Conservation (phyloP, 2,888 invertebrate genomes). For the Cryptocheilus praepositus region DNA sequence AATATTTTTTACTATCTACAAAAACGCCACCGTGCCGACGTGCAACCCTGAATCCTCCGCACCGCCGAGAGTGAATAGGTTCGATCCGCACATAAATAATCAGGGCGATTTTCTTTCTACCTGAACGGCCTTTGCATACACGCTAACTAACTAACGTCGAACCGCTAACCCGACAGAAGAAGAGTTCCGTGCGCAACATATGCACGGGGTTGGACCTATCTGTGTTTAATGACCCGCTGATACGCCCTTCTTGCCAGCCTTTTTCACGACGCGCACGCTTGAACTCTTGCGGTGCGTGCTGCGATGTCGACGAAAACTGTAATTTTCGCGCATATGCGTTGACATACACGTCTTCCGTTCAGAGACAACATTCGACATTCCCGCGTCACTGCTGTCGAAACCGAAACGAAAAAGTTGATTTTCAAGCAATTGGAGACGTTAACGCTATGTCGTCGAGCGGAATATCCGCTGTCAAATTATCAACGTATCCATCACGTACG, state of each 20-base stretch:
- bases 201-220: constrained; percentile 60
- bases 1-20: constrained; percentile 74
- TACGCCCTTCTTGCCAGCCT: constrained; percentile 41
- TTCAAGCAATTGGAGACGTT: too few relatives aligned
- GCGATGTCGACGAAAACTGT: constrained; percentile 16
- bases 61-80: constrained; percentile 11
- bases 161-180: constrained; percentile 35
- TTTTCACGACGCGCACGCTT: constrained; percentile 26
- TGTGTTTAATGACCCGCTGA: constrained; percentile 66
- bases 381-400: too few relatives aligned
- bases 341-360: too few relatives aligned
- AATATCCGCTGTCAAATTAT: too few relatives aligned
- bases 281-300: constrained; percentile 21
- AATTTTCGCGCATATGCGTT: too few relatives aligned
- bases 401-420: too few relatives aligned
- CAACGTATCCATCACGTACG: constrained; percentile 14
- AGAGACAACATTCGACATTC: too few relatives aligned
- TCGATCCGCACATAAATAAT: constrained; percentile 64
- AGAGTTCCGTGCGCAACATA: constrained; percentile 51
- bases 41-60: constrained; percentile 20
- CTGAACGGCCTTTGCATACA: constrained; percentile 64
- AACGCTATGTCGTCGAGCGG: too few relatives aligned
- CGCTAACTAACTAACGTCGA: constrained; percentile 59
- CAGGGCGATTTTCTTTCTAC: constrained; percentile 57
- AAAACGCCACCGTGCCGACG: constrained; percentile 53